Evolutionary conservation across 2,888 invertebrate genomes (phyloP), one percentile per base, ranked within the genome.

Genomic region (Megastigmus dorsalis): DNA sequence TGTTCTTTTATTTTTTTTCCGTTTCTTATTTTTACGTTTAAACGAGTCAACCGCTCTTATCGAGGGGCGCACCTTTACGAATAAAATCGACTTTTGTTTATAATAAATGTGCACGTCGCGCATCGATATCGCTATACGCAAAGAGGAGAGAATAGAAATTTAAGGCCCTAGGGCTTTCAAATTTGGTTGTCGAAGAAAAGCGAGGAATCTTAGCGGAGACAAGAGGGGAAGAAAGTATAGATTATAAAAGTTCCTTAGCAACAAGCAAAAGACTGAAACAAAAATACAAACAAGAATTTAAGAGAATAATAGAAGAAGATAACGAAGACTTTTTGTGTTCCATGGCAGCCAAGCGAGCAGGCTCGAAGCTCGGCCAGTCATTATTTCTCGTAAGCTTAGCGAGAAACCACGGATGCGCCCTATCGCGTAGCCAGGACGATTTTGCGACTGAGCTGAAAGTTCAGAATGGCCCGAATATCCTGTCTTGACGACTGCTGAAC

Each of bases 211-310:
- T n/a, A n/a, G n/a, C 26, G 15, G 9, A n/a, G 9, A 7, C 18
- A 20, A n/a, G 18, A 43, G n/a, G 28, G 15, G 23, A n/a, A n/a
- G 23, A 43, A n/a, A 20, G 7, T 26, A 48, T n/a, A n/a, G n/a
- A 65, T 52, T 52, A n/a, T 4, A 66, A 52, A 23, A 66, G 65
- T 54, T 66, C 65, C 65, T 66, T 66, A 30, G 30, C 23, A 23
- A 50, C 36, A 9, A 15, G 10, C 6, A 65, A 13, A 66, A 66
- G 65, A 66, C 65, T 66, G 65, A 66, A 41, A 43, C 15, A 54
- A 54, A 38, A 52, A 23, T 52, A n/a, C n/a, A n/a, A n/a, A n/a
- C n/a, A n/a, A n/a, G n/a, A n/a, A n/a, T 15, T 23, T 38, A 18
- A 18, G 41, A 50, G 23, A 23, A 33, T 23, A 23, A 7, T 13